Conservation (phyloP, 2,797 vertebrate genomes). For the Iguana delicatissima region DNA sequence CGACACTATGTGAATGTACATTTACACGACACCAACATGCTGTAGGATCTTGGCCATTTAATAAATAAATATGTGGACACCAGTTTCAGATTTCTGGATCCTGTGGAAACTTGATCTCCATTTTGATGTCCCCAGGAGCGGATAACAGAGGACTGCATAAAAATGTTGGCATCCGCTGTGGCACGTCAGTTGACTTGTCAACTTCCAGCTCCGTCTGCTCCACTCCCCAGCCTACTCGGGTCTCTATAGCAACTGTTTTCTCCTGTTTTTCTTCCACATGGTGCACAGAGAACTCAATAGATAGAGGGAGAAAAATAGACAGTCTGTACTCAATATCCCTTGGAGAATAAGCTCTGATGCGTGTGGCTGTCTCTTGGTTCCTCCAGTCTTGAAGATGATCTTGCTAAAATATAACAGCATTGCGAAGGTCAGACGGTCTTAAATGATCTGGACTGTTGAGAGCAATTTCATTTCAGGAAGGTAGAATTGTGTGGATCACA, state of each 20-base stretch:
- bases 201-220: not conserved
- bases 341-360: not conserved
- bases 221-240: not conserved
- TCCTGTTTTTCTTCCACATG: not conserved
- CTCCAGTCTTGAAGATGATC: not conserved
- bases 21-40: no score
- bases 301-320: not conserved
- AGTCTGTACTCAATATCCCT: not conserved
- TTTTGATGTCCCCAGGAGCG: not conserved
- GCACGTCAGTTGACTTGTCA: not conserved
- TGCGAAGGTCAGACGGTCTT: not conserved
- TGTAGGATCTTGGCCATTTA: no score
- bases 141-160: not conserved
- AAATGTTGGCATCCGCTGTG: not conserved
- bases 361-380: not conserved
- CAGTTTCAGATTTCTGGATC: not conserved
- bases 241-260: conserved; percentile 36
- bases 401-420: not conserved
- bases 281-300: not conserved
- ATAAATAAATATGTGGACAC: no score
- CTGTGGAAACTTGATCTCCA: not conserved
- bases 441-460: not conserved
- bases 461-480: not conserved
- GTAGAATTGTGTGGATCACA: not conserved
- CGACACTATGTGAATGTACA: no score